A percentile compares a stretch with the other conserved stretches of the same genome.
Evolutionary conservation across 1,140 invertebrate genomes (phyloP).

Genomic region (Wasmannia auropunctata): DNA sequence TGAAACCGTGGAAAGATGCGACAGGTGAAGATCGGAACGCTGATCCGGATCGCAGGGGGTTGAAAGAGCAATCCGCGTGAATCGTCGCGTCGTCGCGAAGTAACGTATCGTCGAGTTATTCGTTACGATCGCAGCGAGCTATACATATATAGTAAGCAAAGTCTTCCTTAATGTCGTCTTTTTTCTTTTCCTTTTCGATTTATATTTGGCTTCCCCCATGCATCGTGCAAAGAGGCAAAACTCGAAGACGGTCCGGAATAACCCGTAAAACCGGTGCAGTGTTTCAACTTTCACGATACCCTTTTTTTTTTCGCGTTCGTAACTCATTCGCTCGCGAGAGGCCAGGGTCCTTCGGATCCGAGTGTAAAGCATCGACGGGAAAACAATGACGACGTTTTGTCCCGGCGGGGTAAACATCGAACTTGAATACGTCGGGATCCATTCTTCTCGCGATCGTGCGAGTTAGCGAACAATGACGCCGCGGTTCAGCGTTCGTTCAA

Average conservation of each 20-base stretch:
- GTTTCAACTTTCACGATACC: slow-evolving; percentile 20
- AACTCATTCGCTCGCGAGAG: background rate
- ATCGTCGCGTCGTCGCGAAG: background rate
- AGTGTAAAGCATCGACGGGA: background rate
- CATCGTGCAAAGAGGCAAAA: background rate
- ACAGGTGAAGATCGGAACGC: background rate
- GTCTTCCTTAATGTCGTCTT: slow-evolving; percentile 60
- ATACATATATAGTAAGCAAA: slow-evolving; percentile 46
- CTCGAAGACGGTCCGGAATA: background rate
- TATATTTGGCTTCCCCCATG: slow-evolving; percentile 34
- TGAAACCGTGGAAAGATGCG: background rate
- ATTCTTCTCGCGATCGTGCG: slow-evolving; percentile 25
- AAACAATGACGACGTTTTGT: slow-evolving; percentile 27
- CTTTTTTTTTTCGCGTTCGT: background rate
- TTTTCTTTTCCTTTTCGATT: slow-evolving; percentile 27
- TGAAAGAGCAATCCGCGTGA: background rate
- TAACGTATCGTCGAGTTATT: background rate
- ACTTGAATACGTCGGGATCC: slow-evolving; percentile 6
- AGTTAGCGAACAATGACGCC: slow-evolving; percentile 30
- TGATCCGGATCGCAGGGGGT: slow-evolving; percentile 1
- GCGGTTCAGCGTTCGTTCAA: slow-evolving; percentile 15
- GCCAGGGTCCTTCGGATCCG: background rate
- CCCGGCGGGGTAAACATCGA: background rate
- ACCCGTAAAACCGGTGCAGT: background rate
- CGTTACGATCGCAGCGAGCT: slow-evolving; percentile 13